Base-by-base conservation (phyloP, 2,113 vertebrate species). In the Gymnocephalus cernua region DNA sequence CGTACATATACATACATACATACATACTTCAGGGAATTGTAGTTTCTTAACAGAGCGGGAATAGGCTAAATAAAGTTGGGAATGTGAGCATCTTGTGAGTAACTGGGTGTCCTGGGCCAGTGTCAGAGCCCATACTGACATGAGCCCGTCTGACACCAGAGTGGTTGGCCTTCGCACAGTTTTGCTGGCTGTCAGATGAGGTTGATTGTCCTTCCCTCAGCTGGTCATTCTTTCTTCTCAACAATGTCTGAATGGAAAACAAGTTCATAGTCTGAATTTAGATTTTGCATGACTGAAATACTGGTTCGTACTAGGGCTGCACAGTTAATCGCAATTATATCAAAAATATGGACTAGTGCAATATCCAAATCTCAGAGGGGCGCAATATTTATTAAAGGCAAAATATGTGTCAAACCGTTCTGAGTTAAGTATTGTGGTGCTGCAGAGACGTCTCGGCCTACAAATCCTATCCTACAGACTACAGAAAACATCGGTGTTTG, bases 171-270 rank as follows among this genome's bases (percentile, higher is more conserved):
- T 90, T 93, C 91, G 92, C 94, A 95, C 94, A 95, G 95, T 94
- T 95, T 53, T 94, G 89, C 92, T 94, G 95, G 94, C 93, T 93
- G 87, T 92, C 91, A 90, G 92, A 91, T 91, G 93, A 94, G 87
- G 92, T 88, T 87, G 93, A 95, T 93, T 94, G 95, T 95, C 91
- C 73, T 72, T 89, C 93, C 90, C 90, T 89, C 89, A 80, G 91
- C 77, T 83, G 91, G 78, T 94, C 90, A 92, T 91, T 94, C 91
- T 72, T 91, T 95, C 89, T 88, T 87, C 81, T 92, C 91, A 47
- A 50, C 80, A 72, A 80, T 47, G 73, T 93, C 94, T 94, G 80
- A 50, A 79, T 38, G 61, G 67, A 68, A 74, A 88, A 73, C 18
- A 75, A 74, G 82, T 9, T 64, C 38, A 61, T 1, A 63, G 59